These are phyloP conservation scores for Eurytoma californica DNA, from an alignment of 2,888 invertebrate species.

Conservation along the genomic window DNA sequence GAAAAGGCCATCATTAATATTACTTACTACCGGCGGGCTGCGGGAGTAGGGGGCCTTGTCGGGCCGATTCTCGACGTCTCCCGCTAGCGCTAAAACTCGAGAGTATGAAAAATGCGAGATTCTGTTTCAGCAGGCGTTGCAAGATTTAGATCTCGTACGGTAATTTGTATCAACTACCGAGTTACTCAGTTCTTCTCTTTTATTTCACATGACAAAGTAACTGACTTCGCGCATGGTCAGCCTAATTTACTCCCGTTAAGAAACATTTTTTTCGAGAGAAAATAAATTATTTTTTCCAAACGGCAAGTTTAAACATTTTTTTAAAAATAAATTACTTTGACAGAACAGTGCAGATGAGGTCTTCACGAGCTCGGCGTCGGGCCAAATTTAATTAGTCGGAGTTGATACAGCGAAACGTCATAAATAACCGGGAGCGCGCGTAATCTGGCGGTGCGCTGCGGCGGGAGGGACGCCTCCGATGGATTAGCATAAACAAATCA, in stretches of 20 bases:
- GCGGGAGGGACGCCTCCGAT: constrained; percentile 25
- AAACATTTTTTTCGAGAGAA: no score
- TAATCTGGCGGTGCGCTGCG: constrained; percentile 41
- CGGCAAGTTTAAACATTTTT: no score
- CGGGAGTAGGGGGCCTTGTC: constrained; percentile 25
- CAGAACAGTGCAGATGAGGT: constrained; percentile 1
- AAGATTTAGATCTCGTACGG: constrained; percentile 6
- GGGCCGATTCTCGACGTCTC: constrained; percentile 57
- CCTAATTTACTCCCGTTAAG: no score
- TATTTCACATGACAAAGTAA: no score
- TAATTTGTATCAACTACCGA: constrained; percentile 45
- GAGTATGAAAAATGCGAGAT: constrained; percentile 46
- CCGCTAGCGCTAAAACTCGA: neutral
- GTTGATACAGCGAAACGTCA: constrained; percentile 52
- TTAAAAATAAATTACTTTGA: neutral
- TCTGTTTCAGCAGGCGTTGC: constrained; percentile 39
- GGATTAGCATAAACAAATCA: constrained; percentile 74
- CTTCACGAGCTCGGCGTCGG: constrained; percentile 5
- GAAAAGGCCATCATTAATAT: constrained; percentile 71
- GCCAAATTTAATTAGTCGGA: constrained; percentile 51
- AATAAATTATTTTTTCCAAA: no score
- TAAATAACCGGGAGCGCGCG: constrained; percentile 54
- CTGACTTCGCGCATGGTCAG: no score
- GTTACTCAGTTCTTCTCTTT: no score
- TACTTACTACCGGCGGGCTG: constrained; percentile 67